Percentiles rank a stretch among this genome's conserved stretches.
Evolutionary conservation across 1,140 invertebrate genomes (phyloP).

Genomic region (Leucophenga varia): DNA sequence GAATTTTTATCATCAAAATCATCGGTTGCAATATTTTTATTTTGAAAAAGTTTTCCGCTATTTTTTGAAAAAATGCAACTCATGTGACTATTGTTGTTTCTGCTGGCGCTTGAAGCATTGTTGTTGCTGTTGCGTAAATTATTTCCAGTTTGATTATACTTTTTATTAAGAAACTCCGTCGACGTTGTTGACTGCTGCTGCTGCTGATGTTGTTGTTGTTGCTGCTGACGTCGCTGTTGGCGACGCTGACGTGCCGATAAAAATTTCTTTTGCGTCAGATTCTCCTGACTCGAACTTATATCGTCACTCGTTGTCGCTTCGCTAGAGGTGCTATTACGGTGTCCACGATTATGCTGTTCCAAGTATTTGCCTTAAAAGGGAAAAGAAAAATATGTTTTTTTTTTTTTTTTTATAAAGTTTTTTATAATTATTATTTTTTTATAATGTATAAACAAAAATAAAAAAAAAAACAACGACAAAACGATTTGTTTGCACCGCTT

Average conservation of each 20-base stretch:
- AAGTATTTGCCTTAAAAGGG: constrained; percentile 39
- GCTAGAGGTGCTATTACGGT: constrained; percentile 52
- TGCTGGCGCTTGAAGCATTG: constrained; percentile 3
- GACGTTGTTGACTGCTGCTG: constrained; percentile 5
- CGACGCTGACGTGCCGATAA: constrained; percentile 6
- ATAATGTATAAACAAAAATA: no score
- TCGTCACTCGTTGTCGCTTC: constrained; percentile 46
- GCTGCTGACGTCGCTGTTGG: constrained; percentile 19
- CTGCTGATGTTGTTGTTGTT: constrained; percentile 4
- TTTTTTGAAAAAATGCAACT: constrained; percentile 6
- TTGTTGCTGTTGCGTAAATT: constrained; percentile 13
- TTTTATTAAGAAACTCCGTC: no score
- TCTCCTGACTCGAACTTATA: constrained; percentile 42
- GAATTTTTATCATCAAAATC: not conserved
- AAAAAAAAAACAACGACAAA: no score
- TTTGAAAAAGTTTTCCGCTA: not conserved
- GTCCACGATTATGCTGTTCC: constrained; percentile 40
- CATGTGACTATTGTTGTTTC: not conserved
- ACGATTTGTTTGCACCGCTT: no score
- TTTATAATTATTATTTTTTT: no score
- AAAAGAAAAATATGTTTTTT: not conserved
- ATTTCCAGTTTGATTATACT: no score
- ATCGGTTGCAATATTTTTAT: no score
- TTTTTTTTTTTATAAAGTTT: no score
- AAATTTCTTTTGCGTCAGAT: constrained; percentile 25